These are phyloP conservation scores for Sardina pilchardus DNA, from an alignment of 2,113 vertebrate genomes.

Conservation along the genomic window DNA sequence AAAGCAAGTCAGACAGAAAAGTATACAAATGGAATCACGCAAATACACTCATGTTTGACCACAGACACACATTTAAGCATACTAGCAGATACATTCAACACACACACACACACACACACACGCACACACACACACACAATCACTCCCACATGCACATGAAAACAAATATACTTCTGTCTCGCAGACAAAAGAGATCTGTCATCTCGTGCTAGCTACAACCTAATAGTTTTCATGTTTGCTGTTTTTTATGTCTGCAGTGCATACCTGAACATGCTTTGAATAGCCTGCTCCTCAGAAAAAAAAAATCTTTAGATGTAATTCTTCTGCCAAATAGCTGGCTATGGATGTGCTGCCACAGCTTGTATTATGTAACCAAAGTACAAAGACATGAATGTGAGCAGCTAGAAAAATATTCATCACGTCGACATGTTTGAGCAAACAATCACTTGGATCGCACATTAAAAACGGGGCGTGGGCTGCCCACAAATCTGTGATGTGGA, in stretches of 20 bases:
- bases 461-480: neutral
- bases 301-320: conserved; percentile 22
- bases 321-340: conserved; percentile 6
- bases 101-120: neutral
- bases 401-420: conserved; percentile 31
- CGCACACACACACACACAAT: neutral
- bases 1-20: neutral
- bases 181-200: conserved; percentile 22
- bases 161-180: conserved; percentile 9
- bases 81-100: neutral
- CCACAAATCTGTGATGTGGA: neutral
- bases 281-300: neutral
- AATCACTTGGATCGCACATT: neutral
- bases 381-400: conserved; percentile 39
- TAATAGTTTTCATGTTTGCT: conserved; percentile 25
- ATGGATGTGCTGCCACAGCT: conserved; percentile 34
- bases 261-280: conserved; percentile 21
- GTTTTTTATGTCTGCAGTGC: neutral
- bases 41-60: neutral
- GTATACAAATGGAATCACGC: neutral
- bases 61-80: conserved; percentile 13
- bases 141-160: conserved; percentile 19
- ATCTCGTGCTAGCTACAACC: conserved; percentile 16
- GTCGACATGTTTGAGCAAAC: conserved; percentile 21
- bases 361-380: conserved; percentile 49